phyloP scores from a whole-genome alignment of 2,113 vertebrate genomes.

The Nematolebias whitei region DNA sequence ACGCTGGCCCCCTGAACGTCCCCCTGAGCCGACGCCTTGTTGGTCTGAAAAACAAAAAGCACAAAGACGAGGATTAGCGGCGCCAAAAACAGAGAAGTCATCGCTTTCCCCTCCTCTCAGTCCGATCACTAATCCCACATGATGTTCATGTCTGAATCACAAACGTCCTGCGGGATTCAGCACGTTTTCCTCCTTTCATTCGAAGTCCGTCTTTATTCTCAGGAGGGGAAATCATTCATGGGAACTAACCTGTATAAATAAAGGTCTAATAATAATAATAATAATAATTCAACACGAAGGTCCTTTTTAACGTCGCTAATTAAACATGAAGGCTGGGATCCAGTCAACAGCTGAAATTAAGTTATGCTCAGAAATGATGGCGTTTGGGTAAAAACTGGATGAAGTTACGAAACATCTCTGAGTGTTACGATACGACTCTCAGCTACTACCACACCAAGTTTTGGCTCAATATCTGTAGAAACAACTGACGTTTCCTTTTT shows the following conservation, averaged over 20 bases:
- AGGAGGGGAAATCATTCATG: slow-evolving; percentile 73
- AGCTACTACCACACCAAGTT: no score
- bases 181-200: slow-evolving; percentile 39
- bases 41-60: slow-evolving; percentile 79
- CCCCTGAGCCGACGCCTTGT: slow-evolving; percentile 87
- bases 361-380: no score
- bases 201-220: slow-evolving; percentile 50
- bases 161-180: slow-evolving; percentile 23
- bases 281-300: slow-evolving; percentile 52
- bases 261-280: no score
- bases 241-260: no score
- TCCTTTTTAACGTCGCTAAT: slow-evolving; percentile 75
- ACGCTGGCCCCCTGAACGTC: slow-evolving; percentile 84
- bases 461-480: no score
- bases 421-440: no score
- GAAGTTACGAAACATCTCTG: no score
- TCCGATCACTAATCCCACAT: slow-evolving; percentile 34
- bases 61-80: slow-evolving; percentile 45
- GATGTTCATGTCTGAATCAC: slow-evolving; percentile 38
- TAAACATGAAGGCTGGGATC: slow-evolving; percentile 72
- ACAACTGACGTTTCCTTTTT: no score
- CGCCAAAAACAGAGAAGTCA: slow-evolving; percentile 12
- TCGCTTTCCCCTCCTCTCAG: slow-evolving; percentile 50
- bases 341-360: slow-evolving; percentile 49
- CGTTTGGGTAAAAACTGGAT: no score